Conservation (phyloP, 1,140 invertebrate species). For the Sesamia nonagrioides region DNA sequence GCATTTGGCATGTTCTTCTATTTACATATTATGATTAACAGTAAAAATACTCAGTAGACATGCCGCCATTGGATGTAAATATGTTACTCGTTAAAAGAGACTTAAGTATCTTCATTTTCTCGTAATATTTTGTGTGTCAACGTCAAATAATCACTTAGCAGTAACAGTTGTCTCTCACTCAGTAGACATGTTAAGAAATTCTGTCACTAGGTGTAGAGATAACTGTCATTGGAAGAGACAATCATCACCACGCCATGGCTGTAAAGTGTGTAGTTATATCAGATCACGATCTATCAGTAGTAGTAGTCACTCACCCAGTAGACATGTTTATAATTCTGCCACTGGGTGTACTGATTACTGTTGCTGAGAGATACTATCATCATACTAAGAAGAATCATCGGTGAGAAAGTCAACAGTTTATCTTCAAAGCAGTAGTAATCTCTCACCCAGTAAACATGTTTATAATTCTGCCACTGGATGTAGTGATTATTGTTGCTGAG, state of each 20-base stretch:
- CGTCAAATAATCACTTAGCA: constrained; percentile 33
- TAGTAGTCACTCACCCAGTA: constrained; percentile 52
- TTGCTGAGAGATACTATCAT: background rate
- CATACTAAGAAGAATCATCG: no score
- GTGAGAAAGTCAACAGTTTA: no score
- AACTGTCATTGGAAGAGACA: no score
- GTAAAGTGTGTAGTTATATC: no score
- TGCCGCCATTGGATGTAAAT: background rate
- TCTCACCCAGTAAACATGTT: constrained; percentile 58
- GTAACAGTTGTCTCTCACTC: constrained; percentile 56
- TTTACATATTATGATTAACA: no score
- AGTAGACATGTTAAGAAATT: constrained; percentile 56
- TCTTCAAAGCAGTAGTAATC: no score
- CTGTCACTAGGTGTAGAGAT: constrained; percentile 67
- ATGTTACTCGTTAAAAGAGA: no score
- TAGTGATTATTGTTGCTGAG: constrained; percentile 43
- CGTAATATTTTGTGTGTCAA: no score
- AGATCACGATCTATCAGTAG: background rate
- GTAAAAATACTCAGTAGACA: constrained; percentile 58
- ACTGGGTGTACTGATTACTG: constrained; percentile 63
- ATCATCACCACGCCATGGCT: no score
- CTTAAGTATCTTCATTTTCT: no score
- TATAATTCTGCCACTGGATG: constrained; percentile 60
- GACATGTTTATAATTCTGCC: constrained; percentile 60
- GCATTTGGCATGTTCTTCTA: no score